Evolutionary conservation across 2,113 vertebrate genomes (phyloP).

Genomic region (Axis porcinus): DNA sequence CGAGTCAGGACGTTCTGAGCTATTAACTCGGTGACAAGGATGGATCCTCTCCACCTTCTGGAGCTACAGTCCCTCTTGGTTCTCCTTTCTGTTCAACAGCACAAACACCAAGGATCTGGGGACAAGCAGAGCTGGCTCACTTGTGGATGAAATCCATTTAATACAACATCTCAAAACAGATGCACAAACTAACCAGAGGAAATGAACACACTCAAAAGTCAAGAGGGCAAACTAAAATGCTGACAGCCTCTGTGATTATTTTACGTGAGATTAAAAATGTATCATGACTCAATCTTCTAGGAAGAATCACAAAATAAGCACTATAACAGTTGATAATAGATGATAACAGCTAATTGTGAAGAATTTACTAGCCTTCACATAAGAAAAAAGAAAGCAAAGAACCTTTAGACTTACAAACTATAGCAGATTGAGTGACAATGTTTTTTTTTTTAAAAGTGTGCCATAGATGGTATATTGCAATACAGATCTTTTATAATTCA

Average conservation of each 20-base stretch:
- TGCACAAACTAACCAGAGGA: not conserved
- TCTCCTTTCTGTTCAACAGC: not conserved
- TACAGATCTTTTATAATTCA: not conserved
- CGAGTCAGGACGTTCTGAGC: not conserved
- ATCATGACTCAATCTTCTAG: not conserved
- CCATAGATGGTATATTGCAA: not conserved
- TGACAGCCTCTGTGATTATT: not conserved
- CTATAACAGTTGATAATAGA: not conserved
- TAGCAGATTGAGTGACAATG: not conserved
- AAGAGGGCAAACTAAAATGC: not conserved
- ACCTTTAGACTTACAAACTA: not conserved
- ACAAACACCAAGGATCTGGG: not conserved
- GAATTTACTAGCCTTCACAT: not conserved
- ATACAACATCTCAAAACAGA: not conserved
- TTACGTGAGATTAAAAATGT: constrained; percentile 13
- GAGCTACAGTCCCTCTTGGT: not conserved
- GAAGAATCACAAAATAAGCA: not conserved
- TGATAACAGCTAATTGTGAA: not conserved
- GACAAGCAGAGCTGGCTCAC: not conserved
- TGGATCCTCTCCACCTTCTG: not conserved
- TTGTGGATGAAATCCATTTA: not conserved
- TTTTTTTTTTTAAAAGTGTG: not conserved
- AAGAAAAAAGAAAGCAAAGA: not conserved
- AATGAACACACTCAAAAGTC: not conserved
- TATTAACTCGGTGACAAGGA: not conserved